Conservation (phyloP, 2,113 vertebrate genomes). For the Cricetomys ansorgei region DNA sequence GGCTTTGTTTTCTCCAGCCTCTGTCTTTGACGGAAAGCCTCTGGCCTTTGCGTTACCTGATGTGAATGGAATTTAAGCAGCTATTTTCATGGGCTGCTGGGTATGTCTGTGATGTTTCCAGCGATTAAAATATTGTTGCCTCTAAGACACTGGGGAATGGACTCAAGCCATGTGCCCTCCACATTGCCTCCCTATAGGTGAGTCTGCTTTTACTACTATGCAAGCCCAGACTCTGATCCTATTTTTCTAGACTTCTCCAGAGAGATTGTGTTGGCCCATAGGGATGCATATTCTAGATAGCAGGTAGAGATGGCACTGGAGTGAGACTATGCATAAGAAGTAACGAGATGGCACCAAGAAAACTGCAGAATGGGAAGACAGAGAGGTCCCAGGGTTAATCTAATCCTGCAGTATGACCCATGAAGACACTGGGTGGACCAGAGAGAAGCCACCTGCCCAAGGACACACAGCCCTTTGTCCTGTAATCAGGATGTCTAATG, state of each 20-base stretch:
- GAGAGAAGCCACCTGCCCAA: neutral
- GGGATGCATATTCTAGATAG: neutral
- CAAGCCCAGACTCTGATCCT: neutral
- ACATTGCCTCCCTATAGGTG: neutral
- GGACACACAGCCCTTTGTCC: neutral
- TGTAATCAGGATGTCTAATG: neutral
- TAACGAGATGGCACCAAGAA: neutral
- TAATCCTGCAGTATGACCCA: neutral
- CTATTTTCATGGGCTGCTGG: neutral
- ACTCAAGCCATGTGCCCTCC: neutral
- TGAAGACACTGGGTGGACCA: neutral
- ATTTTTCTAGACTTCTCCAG: neutral
- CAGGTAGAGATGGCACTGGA: neutral
- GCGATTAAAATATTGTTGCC: conserved; percentile 8
- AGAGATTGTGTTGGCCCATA: neutral
- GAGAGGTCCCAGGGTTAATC: neutral
- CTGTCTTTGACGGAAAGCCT: neutral
- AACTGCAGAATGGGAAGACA: neutral
- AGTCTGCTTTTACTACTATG: neutral
- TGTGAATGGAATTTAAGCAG: neutral
- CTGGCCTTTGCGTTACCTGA: neutral
- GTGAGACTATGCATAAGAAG: neutral
- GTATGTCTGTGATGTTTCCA: neutral
- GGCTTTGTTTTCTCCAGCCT: neutral
- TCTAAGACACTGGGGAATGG: neutral